These are phyloP conservation scores for Pseudomyrmex sp. DNA, from an alignment of 1,140 invertebrate genomes.

Conservation along the genomic window DNA sequence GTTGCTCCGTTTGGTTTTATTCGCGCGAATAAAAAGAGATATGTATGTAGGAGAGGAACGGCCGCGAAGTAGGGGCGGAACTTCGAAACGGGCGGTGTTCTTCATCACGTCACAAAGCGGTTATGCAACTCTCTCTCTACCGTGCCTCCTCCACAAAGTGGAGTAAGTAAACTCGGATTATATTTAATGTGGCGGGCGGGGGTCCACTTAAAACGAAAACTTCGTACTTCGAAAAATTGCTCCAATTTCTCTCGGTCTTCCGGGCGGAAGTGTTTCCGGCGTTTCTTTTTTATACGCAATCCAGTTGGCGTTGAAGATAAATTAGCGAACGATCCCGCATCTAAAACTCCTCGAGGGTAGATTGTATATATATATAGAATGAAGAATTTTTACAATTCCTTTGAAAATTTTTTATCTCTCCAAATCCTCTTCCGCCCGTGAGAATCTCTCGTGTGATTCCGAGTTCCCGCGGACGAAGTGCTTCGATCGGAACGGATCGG, in stretches of 20 bases:
- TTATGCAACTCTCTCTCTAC: constrained; percentile 29
- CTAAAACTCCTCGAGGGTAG: not conserved
- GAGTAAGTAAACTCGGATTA: constrained; percentile 14
- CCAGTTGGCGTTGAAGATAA: not conserved
- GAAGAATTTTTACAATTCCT: constrained; percentile 41
- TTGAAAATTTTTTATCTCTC: constrained; percentile 21
- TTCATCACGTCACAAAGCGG: constrained; percentile 35
- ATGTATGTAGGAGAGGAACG: not conserved
- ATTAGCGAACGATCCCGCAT: not conserved
- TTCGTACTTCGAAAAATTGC: constrained; percentile 8
- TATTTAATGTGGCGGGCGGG: constrained; percentile 9
- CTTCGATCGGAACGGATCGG: constrained; percentile 32
- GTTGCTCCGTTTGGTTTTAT: not conserved
- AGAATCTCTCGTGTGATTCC: constrained; percentile 36
- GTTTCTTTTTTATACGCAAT: not conserved
- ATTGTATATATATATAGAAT: constrained; percentile 7
- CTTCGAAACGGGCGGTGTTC: constrained; percentile 2
- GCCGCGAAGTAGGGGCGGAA: constrained; percentile 24
- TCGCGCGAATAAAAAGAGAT: constrained; percentile 44
- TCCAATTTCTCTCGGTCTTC: constrained; percentile 12
- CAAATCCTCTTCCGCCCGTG: constrained; percentile 15
- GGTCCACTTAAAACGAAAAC: not conserved
- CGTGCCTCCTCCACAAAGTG: constrained; percentile 2
- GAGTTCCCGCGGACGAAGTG: constrained; percentile 39
- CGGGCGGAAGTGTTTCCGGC: not conserved